phyloP scores from a whole-genome alignment of 1,140 invertebrate genomes.

The Centruroides vittatus region DNA sequence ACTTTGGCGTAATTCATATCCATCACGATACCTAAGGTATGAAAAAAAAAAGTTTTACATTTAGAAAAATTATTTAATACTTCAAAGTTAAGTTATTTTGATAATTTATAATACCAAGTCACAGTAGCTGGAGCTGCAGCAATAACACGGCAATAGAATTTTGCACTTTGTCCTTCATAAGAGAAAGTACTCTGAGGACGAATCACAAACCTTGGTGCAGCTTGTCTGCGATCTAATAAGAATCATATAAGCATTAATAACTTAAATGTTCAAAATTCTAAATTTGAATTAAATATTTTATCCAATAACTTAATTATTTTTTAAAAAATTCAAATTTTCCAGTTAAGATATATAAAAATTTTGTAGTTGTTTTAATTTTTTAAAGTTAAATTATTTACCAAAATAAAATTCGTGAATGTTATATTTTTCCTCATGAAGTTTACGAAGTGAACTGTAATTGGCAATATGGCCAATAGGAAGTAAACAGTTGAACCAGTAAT shows the following conservation, averaged over 20 bases:
- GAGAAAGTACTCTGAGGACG: slow-evolving; percentile 87
- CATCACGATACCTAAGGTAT: slow-evolving; percentile 54
- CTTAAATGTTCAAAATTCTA: too few relatives aligned
- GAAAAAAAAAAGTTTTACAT: neutral
- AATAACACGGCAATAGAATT: slow-evolving; percentile 93
- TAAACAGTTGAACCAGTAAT: slow-evolving; percentile 78
- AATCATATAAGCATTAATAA: too few relatives aligned
- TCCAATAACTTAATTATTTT: too few relatives aligned
- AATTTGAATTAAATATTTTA: too few relatives aligned
- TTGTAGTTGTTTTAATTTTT: too few relatives aligned
- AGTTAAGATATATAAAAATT: too few relatives aligned
- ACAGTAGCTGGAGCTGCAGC: slow-evolving; percentile 85
- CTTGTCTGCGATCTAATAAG: slow-evolving; percentile 75
- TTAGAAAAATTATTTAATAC: neutral
- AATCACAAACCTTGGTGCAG: slow-evolving; percentile 93
- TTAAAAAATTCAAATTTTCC: too few relatives aligned
- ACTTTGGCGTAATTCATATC: slow-evolving; percentile 84
- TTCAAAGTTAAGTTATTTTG: neutral
- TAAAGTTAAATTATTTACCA: slow-evolving; percentile 39
- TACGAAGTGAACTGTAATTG: slow-evolving; percentile 93
- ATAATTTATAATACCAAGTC: slow-evolving; percentile 49
- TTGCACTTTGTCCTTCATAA: slow-evolving; percentile 92
- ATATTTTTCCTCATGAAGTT: slow-evolving; percentile 90
- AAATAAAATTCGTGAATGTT: slow-evolving; percentile 91
- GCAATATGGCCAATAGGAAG: slow-evolving; percentile 90